Evolutionary conservation across 92 coral and sea anemone genomes (phyloP), one percentile per base, ranked within the genome.

Genomic region (Porites evermanni): DNA sequence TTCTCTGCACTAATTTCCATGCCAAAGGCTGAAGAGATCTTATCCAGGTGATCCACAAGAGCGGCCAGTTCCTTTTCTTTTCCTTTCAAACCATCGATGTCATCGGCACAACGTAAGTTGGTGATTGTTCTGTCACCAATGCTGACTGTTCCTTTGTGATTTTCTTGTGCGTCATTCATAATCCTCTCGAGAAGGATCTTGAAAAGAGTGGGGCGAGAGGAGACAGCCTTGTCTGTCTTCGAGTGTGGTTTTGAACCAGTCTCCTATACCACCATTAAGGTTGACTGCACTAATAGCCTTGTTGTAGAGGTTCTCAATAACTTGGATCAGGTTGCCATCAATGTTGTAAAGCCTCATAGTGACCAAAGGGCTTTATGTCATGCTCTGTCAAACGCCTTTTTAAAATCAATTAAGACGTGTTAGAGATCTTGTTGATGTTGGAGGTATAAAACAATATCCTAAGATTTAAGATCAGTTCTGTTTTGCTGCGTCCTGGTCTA

Each of bases 171-270:
- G 51, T 24, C 74, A 7, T 23, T 24, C 74, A 12, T 26, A 26
- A 69, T 69, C 32, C 52, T 24, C 51, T 69, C 74, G 4, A 69
- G 17, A 24, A 69, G 38, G 72, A 83, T 56, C 12, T 83, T 73
- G 80, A 83, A 83, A 29, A 73, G 74, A 12, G 63, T 64, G 7
- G 80, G 81, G 47, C 4, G 64, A 83, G 61, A 83, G 87, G 1
- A 83, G 19, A 17, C 87, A 83, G 18, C 87, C 75, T 74, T 83
- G 87, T 1, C 74, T 16, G 32, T 50, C 80, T 6, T 81, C 87
- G 7, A 83, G 52, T 32, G 71, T 54, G 50, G 74, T 44, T 17
- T 58, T 14, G 58, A 83, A 73, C 53, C 51, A 72, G 16, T 83
- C 80, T 61, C 80, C 79, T 12, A 73, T 73, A 11, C 47, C 3